These are phyloP conservation scores for Gerris lacustris DNA, from an alignment of 2,888 invertebrate species.

Conservation along the genomic window DNA sequence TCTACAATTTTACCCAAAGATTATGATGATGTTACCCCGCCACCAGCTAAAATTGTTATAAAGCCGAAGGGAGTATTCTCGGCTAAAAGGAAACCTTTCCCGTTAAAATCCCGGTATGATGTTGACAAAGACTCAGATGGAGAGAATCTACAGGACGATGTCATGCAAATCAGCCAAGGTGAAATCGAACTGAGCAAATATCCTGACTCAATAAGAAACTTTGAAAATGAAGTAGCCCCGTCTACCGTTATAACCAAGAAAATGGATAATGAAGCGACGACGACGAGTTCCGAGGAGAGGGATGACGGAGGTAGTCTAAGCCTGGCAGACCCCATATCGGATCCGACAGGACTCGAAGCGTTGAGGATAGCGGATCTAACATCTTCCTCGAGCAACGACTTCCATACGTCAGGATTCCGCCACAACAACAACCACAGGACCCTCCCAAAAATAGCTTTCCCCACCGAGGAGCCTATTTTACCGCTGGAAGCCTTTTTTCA, in stretches of 20 bases:
- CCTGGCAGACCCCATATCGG: conserved; percentile 18
- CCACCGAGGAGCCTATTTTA: conserved; percentile 64
- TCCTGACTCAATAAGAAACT: conserved; percentile 18
- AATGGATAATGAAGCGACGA: conserved; percentile 25
- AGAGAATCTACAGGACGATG: conserved; percentile 18
- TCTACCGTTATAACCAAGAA: conserved; percentile 25
- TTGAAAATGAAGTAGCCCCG: conserved; percentile 26
- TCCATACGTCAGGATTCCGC: conserved; percentile 57
- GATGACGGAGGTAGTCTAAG: conserved; percentile 11
- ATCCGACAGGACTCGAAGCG: conserved; percentile 22
- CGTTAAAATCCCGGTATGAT: conserved; percentile 23
- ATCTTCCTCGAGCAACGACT: conserved; percentile 57
- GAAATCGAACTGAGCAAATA: conserved; percentile 16
- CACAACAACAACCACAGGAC: conserved; percentile 51
- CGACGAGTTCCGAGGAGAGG: conserved; percentile 24
- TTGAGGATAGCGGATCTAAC: conserved; percentile 57
- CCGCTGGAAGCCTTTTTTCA: conserved; percentile 73
- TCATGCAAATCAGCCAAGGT: conserved; percentile 14
- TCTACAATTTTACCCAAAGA: conserved; percentile 28
- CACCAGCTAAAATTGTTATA: conserved; percentile 23
- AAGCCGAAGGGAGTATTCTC: conserved; percentile 32
- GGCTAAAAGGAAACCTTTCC: conserved; percentile 30
- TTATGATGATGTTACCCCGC: conserved; percentile 23
- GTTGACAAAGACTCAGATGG: conserved; percentile 27
- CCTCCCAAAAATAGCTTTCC: conserved; percentile 58